Base-by-base conservation (phyloP, 1,140 invertebrate genomes). In the Argopecten irradians region DNA sequence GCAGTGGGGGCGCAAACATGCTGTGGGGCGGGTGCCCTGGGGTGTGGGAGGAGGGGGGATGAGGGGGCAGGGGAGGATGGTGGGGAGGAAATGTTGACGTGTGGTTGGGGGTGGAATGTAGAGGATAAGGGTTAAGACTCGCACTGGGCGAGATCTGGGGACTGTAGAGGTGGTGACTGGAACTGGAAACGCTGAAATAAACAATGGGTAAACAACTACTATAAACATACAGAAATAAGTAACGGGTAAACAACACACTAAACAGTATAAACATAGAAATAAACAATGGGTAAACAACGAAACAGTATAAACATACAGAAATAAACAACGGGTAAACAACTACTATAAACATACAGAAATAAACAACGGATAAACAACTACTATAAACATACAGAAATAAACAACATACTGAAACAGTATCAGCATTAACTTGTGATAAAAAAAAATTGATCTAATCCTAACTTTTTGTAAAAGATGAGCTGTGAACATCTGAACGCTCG, bases 21-120 rank as follows among this genome's bases (percentile, higher is more conserved):
- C 92, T 92, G 90, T 91, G 91, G 84, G 91, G 89, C 87, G 89
- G 90, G 85, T 90, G 87, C 41, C 91, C 86, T n/a, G 91, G 87
- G 97, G 97, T 34, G 97, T 96, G 34, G 97, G 96, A 93, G 96
- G 88, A 86, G 71, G 87, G 91, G 83, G 88, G 92, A 83, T 91
- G 91, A 89, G 97, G 94, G 32, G 97, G 97, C 35, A 97, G 96
- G 22, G 97, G 96, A 93, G 96, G 95, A 93, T 91, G 95, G 89
- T 92, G 95, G 90, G 95, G 90, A 91, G 89, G 86, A 89, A 89
- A 84, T 83, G 89, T 71, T 71, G 89, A 71, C 88, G 87, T 87
- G 89, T 95, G 93, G 92, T 93, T 28, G 94, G 92, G 84, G 95
- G 92, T 90, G 95, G 93, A 71, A 90, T 88, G 89, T 89, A 91